Percentiles rank a stretch among this genome's conserved stretches.
Conservation (phyloP, 2,888 invertebrate genomes). For the Nomada fucata region DNA sequence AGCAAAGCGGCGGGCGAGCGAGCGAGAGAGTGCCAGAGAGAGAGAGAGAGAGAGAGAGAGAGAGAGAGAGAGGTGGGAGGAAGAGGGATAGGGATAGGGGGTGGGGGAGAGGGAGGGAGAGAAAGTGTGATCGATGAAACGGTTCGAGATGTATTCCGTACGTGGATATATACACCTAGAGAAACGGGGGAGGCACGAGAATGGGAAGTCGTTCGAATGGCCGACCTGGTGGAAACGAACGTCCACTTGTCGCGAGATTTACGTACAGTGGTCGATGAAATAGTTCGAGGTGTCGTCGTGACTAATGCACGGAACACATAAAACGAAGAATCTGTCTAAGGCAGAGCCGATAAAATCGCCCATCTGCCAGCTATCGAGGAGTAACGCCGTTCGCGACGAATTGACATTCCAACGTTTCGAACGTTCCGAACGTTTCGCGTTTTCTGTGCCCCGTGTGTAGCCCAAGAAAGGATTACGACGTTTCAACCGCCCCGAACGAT, state of each 20-base stretch:
- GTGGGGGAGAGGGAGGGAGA: neutral
- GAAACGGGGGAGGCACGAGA: conserved; percentile 5
- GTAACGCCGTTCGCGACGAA: conserved; percentile 24
- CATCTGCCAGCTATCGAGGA: conserved; percentile 37
- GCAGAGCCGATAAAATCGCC: conserved; percentile 50
- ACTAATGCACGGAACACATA: conserved; percentile 48
- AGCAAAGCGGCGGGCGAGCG: neutral
- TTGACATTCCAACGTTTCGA: conserved; percentile 14
- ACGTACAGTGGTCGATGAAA: conserved; percentile 60
- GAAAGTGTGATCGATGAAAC: conserved; percentile 46
- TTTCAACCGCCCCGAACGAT: conserved; percentile 36
- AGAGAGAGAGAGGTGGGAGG: no score
- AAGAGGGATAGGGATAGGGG: no score
- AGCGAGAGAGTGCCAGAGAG: conserved; percentile 3
- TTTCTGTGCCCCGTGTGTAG: conserved; percentile 22
- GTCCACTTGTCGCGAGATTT: conserved; percentile 58
- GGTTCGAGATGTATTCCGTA: conserved; percentile 47
- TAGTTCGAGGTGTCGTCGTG: conserved; percentile 50
- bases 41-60: conserved; percentile 8
- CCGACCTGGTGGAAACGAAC: conserved; percentile 44
- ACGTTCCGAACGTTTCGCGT: conserved; percentile 23
- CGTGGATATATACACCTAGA: conserved; percentile 31
- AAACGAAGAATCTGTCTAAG: conserved; percentile 56
- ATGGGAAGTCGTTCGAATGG: conserved; percentile 38
- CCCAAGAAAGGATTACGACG: conserved; percentile 4